Evolutionary conservation across 2,888 invertebrate species (phyloP).

Genomic region (Epicampocera succincta): DNA sequence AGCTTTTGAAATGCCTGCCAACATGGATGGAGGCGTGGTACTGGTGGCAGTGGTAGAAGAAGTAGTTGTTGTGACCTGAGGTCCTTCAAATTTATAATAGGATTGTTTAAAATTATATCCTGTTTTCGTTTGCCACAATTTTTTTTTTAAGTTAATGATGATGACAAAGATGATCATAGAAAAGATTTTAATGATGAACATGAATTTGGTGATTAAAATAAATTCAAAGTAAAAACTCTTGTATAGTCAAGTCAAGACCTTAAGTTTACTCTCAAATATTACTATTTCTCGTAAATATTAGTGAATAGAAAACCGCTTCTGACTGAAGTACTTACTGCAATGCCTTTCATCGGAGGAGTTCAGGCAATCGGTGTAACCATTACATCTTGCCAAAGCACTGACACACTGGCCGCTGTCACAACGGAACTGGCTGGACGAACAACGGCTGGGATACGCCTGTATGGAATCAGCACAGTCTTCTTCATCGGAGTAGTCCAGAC

Average conservation of each 20-base stretch:
- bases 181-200: slow-evolving; percentile 3
- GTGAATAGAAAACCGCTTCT: too few species aligned
- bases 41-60: not conserved
- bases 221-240: not conserved
- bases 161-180: slow-evolving; percentile 14
- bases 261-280: too few species aligned
- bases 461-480: slow-evolving; percentile 81
- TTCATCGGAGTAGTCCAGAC: slow-evolving; percentile 88
- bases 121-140: slow-evolving; percentile 24
- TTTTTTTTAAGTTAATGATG: not conserved
- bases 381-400: slow-evolving; percentile 81
- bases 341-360: slow-evolving; percentile 84
- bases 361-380: slow-evolving; percentile 83
- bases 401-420: slow-evolving; percentile 80
- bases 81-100: slow-evolving; percentile 64
- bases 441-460: slow-evolving; percentile 71
- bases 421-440: slow-evolving; percentile 79
- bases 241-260: not conserved
- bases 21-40: slow-evolving; percentile 24
- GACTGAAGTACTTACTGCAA: slow-evolving; percentile 82
- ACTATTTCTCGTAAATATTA: too few species aligned
- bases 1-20: slow-evolving; percentile 69
- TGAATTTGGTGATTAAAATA: not conserved
- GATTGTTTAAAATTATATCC: slow-evolving; percentile 61
- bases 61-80: not conserved